Evolutionary conservation across 2,113 vertebrate genomes (phyloP), one percentile per base, ranked within the genome.

Genomic region (Piprites chloris): DNA sequence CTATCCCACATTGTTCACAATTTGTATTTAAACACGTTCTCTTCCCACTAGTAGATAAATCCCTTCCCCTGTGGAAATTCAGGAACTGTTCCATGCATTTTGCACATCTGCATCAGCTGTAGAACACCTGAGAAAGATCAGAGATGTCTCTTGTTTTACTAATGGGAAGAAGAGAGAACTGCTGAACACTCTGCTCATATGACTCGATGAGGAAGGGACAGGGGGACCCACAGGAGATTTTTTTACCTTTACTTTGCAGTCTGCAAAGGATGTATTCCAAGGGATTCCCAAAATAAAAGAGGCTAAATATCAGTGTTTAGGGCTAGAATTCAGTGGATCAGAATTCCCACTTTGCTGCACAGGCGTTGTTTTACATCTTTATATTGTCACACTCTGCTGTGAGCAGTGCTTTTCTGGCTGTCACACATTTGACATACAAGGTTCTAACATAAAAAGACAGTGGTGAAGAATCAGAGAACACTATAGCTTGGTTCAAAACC

Each of bases 371-470:
- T 90, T 13, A 83, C 24, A 35, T 19, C 39, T 88, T 68, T 58
- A 15, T 5, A 6, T 32, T 52, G n/a, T 14, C 41, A 3, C 4
- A 9, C 22, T 88, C 79, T 76, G 33, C 41, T 5, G 1, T 23
- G 39, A 33, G 3, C 4, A 7, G 16, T 72, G 37, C 15, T 62
- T 28, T 33, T 33, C 27, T 73, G 49, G 23, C 21, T 82, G 49
- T 37, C 52, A 76, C 30, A 24, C 1, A 3, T 35, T 32, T 22
- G 53, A 11, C 33, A 9, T 5, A 3, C 0, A 23, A 46, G 20
- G 5, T 12, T 66, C 52, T 46, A 26, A 66, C 11, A 37, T 8
- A 37, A 80, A 83, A 68, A 90, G 26, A 9, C 27, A 75, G 22
- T n/a, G 16, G 10, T 49, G 77, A 79, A 75, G 68, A 82, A 72